phyloP scores from a whole-genome alignment of 2,888 invertebrate genomes.

The Thumatha senex region DNA sequence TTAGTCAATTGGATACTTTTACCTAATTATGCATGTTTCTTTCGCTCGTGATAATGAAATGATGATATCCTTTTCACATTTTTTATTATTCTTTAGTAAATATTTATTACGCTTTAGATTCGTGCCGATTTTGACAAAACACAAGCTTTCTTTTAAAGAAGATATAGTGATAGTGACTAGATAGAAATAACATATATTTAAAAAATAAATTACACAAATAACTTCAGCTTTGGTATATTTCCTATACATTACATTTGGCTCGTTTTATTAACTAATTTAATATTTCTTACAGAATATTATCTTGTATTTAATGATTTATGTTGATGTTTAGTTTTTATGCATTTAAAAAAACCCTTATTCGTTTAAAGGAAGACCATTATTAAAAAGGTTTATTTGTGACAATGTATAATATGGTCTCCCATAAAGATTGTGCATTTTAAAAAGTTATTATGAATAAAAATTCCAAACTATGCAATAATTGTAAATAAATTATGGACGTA shows the following conservation, averaged over 20 bases:
- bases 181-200: not conserved
- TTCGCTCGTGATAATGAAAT: too few relatives aligned
- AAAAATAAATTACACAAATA: constrained; percentile 2
- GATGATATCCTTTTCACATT: too few relatives aligned
- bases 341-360: constrained; percentile 34
- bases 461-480: constrained; percentile 37
- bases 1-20: too few relatives aligned
- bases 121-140: not conserved
- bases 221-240: constrained; percentile 16
- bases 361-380: constrained; percentile 38
- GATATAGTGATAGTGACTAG: not conserved
- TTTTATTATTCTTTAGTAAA: too few relatives aligned
- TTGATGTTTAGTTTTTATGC: constrained; percentile 20
- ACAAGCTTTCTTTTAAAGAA: not conserved
- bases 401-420: constrained; percentile 20
- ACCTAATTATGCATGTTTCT: too few relatives aligned
- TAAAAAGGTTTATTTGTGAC: constrained; percentile 23
- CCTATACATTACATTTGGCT: constrained; percentile 24
- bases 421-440: constrained; percentile 28
- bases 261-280: constrained; percentile 21
- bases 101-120: not conserved
- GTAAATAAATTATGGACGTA: constrained; percentile 52
- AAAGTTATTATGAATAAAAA: constrained; percentile 23
- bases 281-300: constrained; percentile 13
- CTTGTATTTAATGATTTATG: not conserved